Conservation (phyloP, 2,797 vertebrate species). For the Nyctalus aviator region DNA sequence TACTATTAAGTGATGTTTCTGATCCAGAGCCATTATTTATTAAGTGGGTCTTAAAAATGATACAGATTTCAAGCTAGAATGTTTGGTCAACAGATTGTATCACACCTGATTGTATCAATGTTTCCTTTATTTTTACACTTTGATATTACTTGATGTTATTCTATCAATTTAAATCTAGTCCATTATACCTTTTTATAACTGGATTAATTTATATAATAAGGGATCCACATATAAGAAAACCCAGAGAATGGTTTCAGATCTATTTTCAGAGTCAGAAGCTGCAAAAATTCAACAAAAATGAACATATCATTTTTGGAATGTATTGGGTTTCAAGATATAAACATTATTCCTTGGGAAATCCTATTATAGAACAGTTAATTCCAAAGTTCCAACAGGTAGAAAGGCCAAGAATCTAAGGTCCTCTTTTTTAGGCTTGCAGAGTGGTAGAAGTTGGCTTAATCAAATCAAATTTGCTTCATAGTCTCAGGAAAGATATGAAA, state of each 20-base stretch:
- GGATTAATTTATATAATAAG: neutral
- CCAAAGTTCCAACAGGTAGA: neutral
- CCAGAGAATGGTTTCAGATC: conserved; percentile 13
- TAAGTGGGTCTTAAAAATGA: neutral
- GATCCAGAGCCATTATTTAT: conserved; percentile 19
- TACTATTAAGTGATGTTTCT: neutral
- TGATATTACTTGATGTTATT: neutral
- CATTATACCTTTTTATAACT: neutral
- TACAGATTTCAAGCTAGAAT: neutral
- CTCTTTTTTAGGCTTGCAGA: neutral
- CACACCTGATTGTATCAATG: neutral
- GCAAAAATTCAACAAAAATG: neutral
- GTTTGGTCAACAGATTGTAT: neutral
- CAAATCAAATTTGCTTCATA: conserved; percentile 10
- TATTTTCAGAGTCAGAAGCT: neutral
- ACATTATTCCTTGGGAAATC: neutral
- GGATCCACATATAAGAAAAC: conserved; percentile 25
- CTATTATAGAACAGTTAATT: conserved; percentile 34
- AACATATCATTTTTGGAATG: neutral
- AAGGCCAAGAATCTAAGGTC: neutral
- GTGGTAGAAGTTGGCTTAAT: neutral
- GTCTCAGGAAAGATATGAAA: neutral
- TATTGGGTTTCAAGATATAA: conserved; percentile 5
- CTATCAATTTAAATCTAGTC: neutral
- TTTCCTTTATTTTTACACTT: conserved; percentile 43